Base-by-base conservation (phyloP, 2,113 vertebrate species). In the Tychaedon coryphoeus region DNA sequence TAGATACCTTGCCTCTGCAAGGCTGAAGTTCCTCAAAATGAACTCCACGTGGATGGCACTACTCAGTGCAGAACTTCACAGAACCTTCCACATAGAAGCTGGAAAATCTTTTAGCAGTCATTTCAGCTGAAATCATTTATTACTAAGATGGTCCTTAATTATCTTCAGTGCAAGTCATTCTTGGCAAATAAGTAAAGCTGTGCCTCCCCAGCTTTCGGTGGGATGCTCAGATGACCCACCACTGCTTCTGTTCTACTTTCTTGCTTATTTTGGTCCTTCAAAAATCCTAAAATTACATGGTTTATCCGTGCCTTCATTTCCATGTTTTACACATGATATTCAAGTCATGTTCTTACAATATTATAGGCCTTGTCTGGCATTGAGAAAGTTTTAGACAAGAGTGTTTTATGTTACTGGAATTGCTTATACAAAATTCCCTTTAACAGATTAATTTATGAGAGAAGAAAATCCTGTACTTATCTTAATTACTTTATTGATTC, bases 401-500 rank as follows among this genome's bases (percentile, higher is more conserved):
- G 54, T 66, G 54, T 85, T 87, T 94, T 67, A 73, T 19, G 14
- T 76, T 84, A 89, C 29, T 72, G 38, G 58, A 76, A 58, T 40
- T 76, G 90, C 33, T 73, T 82, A 73, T 31, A 85, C 8, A 20
- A 47, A 85, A 74, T 94, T 90, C 60, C 16, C 31, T 86, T 90
- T 73, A 58, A 88, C 25, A 83, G 92, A 73, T 62, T 64, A 72
- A 87, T 70, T 92, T 89, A 75, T 42, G 33, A 19, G 31, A 76
- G 38, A 81, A 93, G 43, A 91, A 78, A 88, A 79, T 31, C 24
- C 36, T 74, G 36, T 36, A 86, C 45, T 76, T 67, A 48, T 43
- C 88, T 71, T 71, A 88, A 95, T 70, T 92, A 66, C 10, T 93
- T 57, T 36, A 73, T 36, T 86, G 58, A 83, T 83, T 83, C 67